Evolutionary conservation across 2,113 vertebrate species (phyloP).

Genomic region (Scomber colias): DNA sequence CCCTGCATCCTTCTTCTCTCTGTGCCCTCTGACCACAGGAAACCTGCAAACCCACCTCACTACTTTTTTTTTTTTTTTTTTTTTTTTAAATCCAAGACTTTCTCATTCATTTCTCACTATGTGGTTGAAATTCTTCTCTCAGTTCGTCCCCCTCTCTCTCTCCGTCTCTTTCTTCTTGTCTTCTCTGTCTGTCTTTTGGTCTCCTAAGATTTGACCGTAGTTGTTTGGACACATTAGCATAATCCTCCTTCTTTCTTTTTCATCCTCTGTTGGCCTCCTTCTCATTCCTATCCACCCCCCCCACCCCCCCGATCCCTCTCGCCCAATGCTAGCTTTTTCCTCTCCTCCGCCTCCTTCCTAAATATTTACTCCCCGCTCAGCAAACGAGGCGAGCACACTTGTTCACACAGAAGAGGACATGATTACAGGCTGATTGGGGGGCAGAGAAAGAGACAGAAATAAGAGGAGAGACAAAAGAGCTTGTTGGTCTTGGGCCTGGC

Average conservation of each 20-base stretch:
- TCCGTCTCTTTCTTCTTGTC: conserved; percentile 24
- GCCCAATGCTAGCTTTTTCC: conserved; percentile 18
- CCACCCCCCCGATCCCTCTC: background rate
- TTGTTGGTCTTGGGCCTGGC: conserved; percentile 6
- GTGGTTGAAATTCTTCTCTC: conserved; percentile 39
- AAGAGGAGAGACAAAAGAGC: conserved; percentile 48
- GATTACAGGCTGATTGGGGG: conserved; percentile 55
- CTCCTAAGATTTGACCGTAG: conserved; percentile 28
- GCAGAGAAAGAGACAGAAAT: conserved; percentile 42
- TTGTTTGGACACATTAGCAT: conserved; percentile 74
- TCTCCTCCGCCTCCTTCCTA: conserved; percentile 59
- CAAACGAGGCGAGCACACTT: conserved; percentile 61
- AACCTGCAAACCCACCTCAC: conserved; percentile 30
- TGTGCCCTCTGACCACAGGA: conserved; percentile 41
- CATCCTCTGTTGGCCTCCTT: conserved; percentile 1
- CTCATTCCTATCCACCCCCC: background rate
- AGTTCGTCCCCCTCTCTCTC: conserved; percentile 15
- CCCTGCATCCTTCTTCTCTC: conserved; percentile 29
- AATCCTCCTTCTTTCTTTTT: conserved; percentile 58
- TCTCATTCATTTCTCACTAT: conserved; percentile 65
- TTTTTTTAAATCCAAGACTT: conserved; percentile 35
- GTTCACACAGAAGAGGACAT: conserved; percentile 62
- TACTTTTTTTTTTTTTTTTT: conserved; percentile 7
- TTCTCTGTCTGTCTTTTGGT: conserved; percentile 6
- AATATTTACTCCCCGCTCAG: conserved; percentile 73